Percentiles rank a stretch among this genome's conserved stretches.
Evolutionary conservation across 2,797 vertebrate genomes (phyloP).

Genomic region (Ptychobarbus kaznakovi): DNA sequence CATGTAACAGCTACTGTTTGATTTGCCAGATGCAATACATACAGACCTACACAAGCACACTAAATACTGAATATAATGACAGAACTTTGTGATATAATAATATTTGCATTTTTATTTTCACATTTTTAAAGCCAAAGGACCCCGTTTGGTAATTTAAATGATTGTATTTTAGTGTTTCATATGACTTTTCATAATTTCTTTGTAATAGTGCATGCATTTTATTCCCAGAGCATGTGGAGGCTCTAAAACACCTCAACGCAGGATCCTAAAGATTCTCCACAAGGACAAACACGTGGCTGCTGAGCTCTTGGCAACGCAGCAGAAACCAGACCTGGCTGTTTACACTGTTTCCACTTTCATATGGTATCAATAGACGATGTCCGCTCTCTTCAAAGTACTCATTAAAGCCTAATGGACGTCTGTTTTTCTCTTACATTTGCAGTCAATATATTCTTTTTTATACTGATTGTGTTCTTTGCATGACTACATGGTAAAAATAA

Average conservation of each 20-base stretch:
- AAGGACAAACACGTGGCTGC: conserved; percentile 28
- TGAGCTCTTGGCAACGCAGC: conserved; percentile 30
- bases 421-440: neutral
- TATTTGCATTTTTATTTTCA: neutral
- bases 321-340: conserved; percentile 44
- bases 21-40: neutral
- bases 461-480: neutral
- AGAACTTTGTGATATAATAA: neutral
- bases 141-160: neutral
- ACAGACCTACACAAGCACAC: neutral
- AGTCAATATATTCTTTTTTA: conserved; percentile 17
- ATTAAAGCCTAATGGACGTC: conserved; percentile 33
- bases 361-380: conserved; percentile 44
- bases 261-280: conserved; percentile 9
- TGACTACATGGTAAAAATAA: conserved; percentile 1
- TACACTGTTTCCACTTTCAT: conserved; percentile 43
- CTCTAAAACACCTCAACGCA: conserved; percentile 11
- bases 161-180: neutral
- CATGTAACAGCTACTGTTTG: neutral
- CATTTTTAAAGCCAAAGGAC: neutral
- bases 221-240: conserved; percentile 24
- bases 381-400: conserved; percentile 27
- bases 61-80: neutral
- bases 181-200: neutral
- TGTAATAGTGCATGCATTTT: neutral